Evolutionary conservation across 2,888 invertebrate genomes (phyloP).

Genomic region (Tetranychus piercei): DNA sequence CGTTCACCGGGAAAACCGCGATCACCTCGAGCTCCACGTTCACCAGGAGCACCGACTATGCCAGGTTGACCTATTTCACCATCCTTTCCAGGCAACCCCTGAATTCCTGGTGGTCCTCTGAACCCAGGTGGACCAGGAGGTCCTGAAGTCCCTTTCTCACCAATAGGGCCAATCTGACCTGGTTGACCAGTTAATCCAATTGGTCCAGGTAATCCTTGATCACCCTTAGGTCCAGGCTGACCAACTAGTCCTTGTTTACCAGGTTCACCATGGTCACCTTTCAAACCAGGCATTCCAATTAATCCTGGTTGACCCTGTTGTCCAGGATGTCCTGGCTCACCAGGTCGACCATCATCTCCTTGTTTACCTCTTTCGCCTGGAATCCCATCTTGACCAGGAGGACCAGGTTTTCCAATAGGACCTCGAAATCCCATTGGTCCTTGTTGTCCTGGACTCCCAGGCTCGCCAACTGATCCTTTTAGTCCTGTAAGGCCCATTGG

Average conservation of each 20-base stretch:
- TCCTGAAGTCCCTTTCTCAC: constrained; percentile 47
- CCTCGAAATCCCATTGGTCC: constrained; percentile 57
- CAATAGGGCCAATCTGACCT: constrained; percentile 21
- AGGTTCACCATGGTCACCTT: constrained; percentile 43
- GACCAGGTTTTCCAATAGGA: constrained; percentile 45
- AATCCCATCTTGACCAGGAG: constrained; percentile 57
- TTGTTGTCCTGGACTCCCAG: constrained; percentile 51
- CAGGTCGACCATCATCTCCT: constrained; percentile 54
- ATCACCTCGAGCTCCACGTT: constrained; percentile 39
- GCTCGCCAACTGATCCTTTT: constrained; percentile 65
- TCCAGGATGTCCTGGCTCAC: constrained; percentile 59
- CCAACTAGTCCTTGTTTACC: constrained; percentile 37
- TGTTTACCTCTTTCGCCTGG: not conserved
- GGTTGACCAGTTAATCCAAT: constrained; percentile 44
- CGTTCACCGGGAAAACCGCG: constrained; percentile 46
- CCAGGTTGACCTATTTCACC: constrained; percentile 42
- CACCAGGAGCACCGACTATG: constrained; percentile 56
- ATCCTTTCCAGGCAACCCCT: constrained; percentile 35
- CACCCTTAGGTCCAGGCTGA: constrained; percentile 44
- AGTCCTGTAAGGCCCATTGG: constrained; percentile 38
- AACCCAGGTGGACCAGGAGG: constrained; percentile 31
- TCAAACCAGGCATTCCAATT: constrained; percentile 15
- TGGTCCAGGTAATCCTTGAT: constrained; percentile 55
- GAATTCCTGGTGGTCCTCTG: constrained; percentile 50
- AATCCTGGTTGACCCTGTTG: constrained; percentile 46